Base-by-base conservation (phyloP, 2,888 invertebrate species). In the Sipha maydis region DNA sequence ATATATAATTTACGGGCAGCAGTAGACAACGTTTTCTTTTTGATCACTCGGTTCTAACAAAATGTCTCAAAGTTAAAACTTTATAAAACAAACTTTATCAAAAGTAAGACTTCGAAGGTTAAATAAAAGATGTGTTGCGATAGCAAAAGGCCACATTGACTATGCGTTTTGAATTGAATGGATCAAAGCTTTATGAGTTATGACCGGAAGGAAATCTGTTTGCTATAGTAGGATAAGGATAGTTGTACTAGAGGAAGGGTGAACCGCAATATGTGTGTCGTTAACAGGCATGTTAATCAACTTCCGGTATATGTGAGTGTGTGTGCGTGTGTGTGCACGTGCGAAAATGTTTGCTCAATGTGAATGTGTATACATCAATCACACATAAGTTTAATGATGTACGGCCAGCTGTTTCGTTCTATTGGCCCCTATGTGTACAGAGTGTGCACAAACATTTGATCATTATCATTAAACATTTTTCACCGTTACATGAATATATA, bases 181-280 rank as follows among this genome's bases (percentile, higher is more conserved):
- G 79, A 88, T 80, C 88, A 80, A 61, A 79, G 88, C 75, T 34
- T 79, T 75, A 88, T 88, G 88, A 88, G 88, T 88, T 88, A 88
- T 88, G 88, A 61, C 88, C 88, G 88, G 80, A 73, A 80, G 88
- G 80, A 88, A 80, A 73, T 80, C 88, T 71, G 80, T 61, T 84
- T 76, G 41, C 76, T 21, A 21, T 48, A 69, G 71, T 7, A 28
- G 28, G 71, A 17, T 48, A 48, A 48, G 48, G 48, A 11, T 48
- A 48, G 48, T 11, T 11, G 3, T 11, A 48, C 14, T 1, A 48
- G 67, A 11, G 28, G n/a, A 25, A n/a, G n/a, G 67, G n/a, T n/a
- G n/a, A n/a, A 28, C 28, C 61, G 19, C 41, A 11, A 38, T 56
- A 79, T 34, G 78, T 67, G 79, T 54, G 78, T 79, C 86, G 86